Evolutionary conservation across 1,140 invertebrate species (phyloP).

Genomic region (Pristionchus pacificus): DNA sequence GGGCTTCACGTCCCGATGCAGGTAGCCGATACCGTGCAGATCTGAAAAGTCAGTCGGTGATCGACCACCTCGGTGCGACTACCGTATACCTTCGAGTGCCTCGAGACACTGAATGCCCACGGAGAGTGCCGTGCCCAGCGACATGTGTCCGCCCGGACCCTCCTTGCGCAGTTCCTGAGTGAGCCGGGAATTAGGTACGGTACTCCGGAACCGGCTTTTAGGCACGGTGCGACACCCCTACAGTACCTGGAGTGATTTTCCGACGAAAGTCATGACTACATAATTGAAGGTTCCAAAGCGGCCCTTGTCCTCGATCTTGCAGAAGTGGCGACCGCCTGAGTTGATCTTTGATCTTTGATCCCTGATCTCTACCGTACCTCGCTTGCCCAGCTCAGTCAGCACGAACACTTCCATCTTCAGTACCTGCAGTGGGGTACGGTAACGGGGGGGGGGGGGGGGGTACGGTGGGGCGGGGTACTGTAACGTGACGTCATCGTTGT

Average conservation of each 20-base stretch:
- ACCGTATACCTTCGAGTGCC: too few species aligned
- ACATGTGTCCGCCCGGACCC: conserved; percentile 28
- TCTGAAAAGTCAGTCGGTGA: too few species aligned
- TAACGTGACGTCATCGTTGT: too few species aligned
- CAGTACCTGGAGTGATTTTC: conserved; percentile 43
- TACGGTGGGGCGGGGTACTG: too few species aligned
- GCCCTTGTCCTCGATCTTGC: too few species aligned
- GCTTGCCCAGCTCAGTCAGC: conserved; percentile 14
- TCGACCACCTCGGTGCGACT: too few species aligned
- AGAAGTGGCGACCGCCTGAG: too few species aligned
- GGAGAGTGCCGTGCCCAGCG: background rate
- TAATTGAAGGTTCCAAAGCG: too few species aligned
- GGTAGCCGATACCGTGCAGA: conserved; percentile 45
- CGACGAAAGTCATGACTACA: too few species aligned
- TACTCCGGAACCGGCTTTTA: conserved; percentile 36
- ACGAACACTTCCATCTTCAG: conserved; percentile 19
- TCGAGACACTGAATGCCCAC: conserved; percentile 37
- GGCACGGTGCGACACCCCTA: conserved; percentile 12
- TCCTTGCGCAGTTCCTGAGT: too few species aligned
- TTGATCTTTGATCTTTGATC: too few species aligned
- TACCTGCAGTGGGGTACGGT: conserved; percentile 5
- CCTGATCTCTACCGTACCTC: conserved; percentile 54
- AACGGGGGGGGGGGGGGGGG: background rate
- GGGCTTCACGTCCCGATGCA: conserved; percentile 46
- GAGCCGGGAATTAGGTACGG: too few species aligned